Evolutionary conservation across 2,888 invertebrate genomes (phyloP).

Genomic region (Entomobrya proxima): DNA sequence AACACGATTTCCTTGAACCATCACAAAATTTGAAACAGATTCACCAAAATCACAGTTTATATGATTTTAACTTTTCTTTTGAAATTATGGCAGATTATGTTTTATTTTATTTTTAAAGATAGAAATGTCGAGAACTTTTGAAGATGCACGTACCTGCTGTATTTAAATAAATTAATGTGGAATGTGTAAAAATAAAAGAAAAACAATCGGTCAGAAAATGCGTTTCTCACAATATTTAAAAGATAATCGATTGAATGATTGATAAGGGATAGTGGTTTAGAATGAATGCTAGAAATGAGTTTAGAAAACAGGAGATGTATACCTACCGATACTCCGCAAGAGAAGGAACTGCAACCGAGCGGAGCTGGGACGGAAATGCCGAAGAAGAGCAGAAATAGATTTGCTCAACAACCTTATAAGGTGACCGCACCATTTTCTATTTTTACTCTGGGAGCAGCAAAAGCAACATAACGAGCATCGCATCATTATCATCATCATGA

Average conservation of each 20-base stretch:
- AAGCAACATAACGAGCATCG: neutral
- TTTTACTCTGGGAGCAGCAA: conserved; percentile 70
- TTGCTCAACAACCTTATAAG: conserved; percentile 74
- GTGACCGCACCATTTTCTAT: conserved; percentile 74
- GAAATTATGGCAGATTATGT: neutral
- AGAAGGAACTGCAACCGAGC: conserved; percentile 75
- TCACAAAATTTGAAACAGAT: no score
- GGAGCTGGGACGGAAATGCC: conserved; percentile 74
- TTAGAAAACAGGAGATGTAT: conserved; percentile 42
- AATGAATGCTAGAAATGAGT: conserved; percentile 10
- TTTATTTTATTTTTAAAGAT: neutral
- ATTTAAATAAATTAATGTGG: neutral
- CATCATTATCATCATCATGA: neutral
- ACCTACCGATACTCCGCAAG: conserved; percentile 75
- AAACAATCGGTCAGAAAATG: neutral
- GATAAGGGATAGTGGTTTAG: neutral
- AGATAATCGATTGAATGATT: conserved; percentile 20
- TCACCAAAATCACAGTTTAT: no score
- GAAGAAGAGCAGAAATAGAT: conserved; percentile 74
- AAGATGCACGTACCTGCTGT: conserved; percentile 15
- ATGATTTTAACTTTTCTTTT: no score
- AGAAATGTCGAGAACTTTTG: neutral
- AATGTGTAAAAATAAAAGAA: conserved; percentile 8
- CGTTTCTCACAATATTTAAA: neutral
- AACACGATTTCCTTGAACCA: no score